Evolutionary conservation across 2,113 vertebrate genomes (phyloP), one percentile per base, ranked within the genome.

Genomic region (Xenus cinereus): DNA sequence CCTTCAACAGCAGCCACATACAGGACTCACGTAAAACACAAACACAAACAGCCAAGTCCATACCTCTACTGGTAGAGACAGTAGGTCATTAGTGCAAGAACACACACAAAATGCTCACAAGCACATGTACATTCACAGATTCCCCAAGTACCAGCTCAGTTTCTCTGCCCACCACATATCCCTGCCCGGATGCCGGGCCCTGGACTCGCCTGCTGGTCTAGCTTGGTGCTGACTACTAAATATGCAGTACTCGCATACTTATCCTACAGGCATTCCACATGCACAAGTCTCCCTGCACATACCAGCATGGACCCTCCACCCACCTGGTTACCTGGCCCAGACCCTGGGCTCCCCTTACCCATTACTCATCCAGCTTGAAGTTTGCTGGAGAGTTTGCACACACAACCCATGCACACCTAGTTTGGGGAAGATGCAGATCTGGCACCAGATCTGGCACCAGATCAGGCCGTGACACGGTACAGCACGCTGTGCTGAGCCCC

Each of bases 141-240:
- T 22, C 4, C 11, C 11, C 1, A 1, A 33, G 33, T 22, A 54
- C 11, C 39, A 37, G 8, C 12, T 37, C 1, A 1, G 33, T 19
- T 62, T 14, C 39, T 62, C 39, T 63, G 39, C 22, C 41, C 1
- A 1, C 6, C 23, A 23, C 1, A 0, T 8, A 63, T 19, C 6
- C 14, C n/a, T 46, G 12, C 22, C 22, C 7, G 32, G 14, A 51
- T 32, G 32, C 5, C 14, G 19, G 56, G 10, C 14, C 14, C 17
- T 66, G 3, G 2, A 8, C 33, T 62, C 7, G 1, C 6, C 33
- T 51, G 16, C 4, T 86, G 18, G 3, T 69, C 45, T 51, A 62
- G 4, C 14, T 15, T 62, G 64, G 14, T 63, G 33, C 39, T 53
- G 0, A 4, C 64, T 62, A 33, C 12, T 39, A 79, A 53, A 53